Conservation (phyloP, 2,888 invertebrate species). For the Tetragonula carbonaria region DNA sequence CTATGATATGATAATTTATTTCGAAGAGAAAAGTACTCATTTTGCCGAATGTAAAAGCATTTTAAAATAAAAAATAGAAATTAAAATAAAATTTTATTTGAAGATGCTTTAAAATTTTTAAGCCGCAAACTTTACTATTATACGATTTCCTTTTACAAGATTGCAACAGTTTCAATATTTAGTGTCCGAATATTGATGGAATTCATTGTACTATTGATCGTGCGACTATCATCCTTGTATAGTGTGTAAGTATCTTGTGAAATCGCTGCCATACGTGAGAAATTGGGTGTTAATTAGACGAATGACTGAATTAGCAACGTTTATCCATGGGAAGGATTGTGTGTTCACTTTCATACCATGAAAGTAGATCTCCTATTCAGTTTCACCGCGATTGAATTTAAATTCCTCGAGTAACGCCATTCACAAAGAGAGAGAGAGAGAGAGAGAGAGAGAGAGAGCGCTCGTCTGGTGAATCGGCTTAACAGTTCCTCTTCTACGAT, state of each 20-base stretch:
- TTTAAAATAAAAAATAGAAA: no score
- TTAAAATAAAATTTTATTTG: no score
- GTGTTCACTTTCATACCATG: slow-evolving; percentile 45
- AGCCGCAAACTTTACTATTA: no score
- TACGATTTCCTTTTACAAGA: no score
- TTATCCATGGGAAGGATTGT: slow-evolving; percentile 36
- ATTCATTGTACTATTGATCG: neutral
- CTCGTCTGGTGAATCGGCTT: neutral
- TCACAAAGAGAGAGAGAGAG: neutral
- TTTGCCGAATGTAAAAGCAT: no score
- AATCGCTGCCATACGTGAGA: slow-evolving; percentile 39
- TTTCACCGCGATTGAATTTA: slow-evolving; percentile 53
- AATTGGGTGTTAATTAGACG: slow-evolving; percentile 53
- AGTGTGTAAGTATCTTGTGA: slow-evolving; percentile 24
- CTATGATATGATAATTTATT: no score
- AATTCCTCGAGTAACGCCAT: slow-evolving; percentile 16
- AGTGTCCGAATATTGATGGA: no score
- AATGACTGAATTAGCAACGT: slow-evolving; percentile 49
- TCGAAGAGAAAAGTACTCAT: no score
- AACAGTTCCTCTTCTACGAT: neutral
- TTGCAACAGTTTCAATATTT: no score
- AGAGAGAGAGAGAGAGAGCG: no score
- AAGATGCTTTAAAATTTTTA: no score
- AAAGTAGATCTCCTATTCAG: slow-evolving; percentile 43
- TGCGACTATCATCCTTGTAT: neutral